These are phyloP conservation scores for Germaria angustata DNA, from an alignment of 2,888 invertebrate genomes.

Conservation along the genomic window DNA sequence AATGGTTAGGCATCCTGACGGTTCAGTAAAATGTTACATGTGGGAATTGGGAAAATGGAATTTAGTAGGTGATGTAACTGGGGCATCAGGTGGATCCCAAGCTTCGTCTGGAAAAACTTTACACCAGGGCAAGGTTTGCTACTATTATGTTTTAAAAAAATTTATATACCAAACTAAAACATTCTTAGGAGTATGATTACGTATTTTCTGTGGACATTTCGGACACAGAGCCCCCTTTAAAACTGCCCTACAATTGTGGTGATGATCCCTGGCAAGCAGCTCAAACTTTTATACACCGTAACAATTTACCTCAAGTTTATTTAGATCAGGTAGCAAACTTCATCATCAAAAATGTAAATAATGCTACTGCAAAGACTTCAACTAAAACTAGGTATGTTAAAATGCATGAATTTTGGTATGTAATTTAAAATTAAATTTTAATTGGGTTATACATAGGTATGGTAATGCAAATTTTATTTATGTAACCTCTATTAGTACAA, in stretches of 20 bases:
- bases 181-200: slow-evolving; percentile 89
- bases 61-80: slow-evolving; percentile 93
- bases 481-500: too few relatives aligned
- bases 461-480: too few relatives aligned
- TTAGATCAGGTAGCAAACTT: slow-evolving; percentile 96
- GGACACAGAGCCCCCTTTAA: slow-evolving; percentile 92
- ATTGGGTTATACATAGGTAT: too few relatives aligned
- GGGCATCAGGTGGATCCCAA: slow-evolving; percentile 85
- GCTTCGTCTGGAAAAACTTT: slow-evolving; percentile 86
- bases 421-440: too few relatives aligned
- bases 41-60: slow-evolving; percentile 90
- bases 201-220: slow-evolving; percentile 98
- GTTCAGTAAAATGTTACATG: slow-evolving; percentile 88
- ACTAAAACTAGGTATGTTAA: slow-evolving; percentile 68
- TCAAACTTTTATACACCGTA: slow-evolving; percentile 91
- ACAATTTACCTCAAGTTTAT: slow-evolving; percentile 91
- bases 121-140: slow-evolving; percentile 86
- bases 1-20: slow-evolving; percentile 87
- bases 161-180: not conserved
- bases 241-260: slow-evolving; percentile 92
- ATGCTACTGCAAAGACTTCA: slow-evolving; percentile 58
- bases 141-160: slow-evolving; percentile 47
- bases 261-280: slow-evolving; percentile 97
- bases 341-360: slow-evolving; percentile 88
- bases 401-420: too few relatives aligned